These are phyloP conservation scores for Piezodorus guildinii DNA, from an alignment of 1,140 invertebrate species.

Conservation along the genomic window DNA sequence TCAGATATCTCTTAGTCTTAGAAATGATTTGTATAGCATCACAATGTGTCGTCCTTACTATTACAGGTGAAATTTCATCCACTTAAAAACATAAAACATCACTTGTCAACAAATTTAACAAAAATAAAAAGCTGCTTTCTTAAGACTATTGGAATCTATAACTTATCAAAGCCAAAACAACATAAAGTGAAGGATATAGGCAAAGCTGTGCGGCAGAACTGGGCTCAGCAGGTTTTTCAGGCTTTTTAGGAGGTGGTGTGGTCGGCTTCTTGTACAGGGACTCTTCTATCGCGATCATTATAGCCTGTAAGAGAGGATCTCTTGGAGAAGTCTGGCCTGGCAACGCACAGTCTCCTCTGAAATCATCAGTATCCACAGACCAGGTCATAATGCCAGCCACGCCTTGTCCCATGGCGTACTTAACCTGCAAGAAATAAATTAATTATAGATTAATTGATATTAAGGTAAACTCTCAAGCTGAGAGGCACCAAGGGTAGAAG, in stretches of 20 bases:
- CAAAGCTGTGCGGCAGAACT: not conserved
- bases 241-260: not conserved
- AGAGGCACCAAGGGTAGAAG: too few relatives aligned
- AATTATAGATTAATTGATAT: not conserved
- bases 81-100: too few relatives aligned
- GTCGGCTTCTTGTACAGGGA: not conserved
- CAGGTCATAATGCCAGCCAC: constrained; percentile 40
- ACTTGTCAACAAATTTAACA: too few relatives aligned
- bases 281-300: constrained; percentile 9
- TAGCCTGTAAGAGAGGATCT: constrained; percentile 13
- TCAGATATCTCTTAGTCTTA: too few relatives aligned
- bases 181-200: too few relatives aligned
- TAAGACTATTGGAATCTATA: too few relatives aligned
- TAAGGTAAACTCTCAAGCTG: too few relatives aligned
- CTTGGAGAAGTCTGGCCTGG: not conserved
- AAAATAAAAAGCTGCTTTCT: too few relatives aligned
- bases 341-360: constrained; percentile 46
- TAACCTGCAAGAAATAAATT: constrained; percentile 28
- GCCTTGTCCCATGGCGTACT: constrained; percentile 32
- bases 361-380: constrained; percentile 63
- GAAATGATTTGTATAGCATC: too few relatives aligned
- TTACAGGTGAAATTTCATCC: too few relatives aligned
- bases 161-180: too few relatives aligned
- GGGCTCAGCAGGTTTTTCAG: not conserved
- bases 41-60: too few relatives aligned